A percentile compares a stretch with the other conserved stretches of the same genome.
These are phyloP conservation scores for Menidia beryllina DNA, from an alignment of 2,113 vertebrate genomes.

Conservation along the genomic window DNA sequence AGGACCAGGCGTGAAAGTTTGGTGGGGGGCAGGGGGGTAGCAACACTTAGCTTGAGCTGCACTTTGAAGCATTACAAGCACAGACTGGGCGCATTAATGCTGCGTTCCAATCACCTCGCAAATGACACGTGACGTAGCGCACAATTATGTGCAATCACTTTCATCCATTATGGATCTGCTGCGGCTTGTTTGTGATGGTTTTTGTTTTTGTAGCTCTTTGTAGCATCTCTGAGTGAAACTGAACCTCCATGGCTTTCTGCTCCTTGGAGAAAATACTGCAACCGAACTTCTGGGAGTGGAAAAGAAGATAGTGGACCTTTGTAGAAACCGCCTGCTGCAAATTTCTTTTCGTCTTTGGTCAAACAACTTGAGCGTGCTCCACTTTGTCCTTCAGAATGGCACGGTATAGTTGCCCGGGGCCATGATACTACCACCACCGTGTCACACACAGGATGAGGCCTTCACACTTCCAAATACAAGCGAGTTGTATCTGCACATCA, in stretches of 20 bases:
- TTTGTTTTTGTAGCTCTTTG: too few species aligned
- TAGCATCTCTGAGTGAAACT: too few species aligned
- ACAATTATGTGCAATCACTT: conserved; percentile 46
- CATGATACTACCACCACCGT: neutral
- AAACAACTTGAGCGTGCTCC: too few species aligned
- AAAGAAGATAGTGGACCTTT: too few species aligned
- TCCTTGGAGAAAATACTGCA: too few species aligned
- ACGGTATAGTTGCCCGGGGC: too few species aligned
- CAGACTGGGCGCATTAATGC: too few species aligned
- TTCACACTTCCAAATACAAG: too few species aligned
- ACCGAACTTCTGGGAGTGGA: neutral
- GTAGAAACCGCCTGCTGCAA: neutral
- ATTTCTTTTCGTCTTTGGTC: neutral
- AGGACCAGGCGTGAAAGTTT: neutral
- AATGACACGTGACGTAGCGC: conserved; percentile 22
- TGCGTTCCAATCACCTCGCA: conserved; percentile 13
- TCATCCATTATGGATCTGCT: conserved; percentile 48
- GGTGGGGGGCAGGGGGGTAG: neutral
- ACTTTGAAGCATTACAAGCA: conserved; percentile 27
- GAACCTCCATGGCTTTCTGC: too few species aligned
- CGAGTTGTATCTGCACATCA: too few species aligned
- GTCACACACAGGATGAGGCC: neutral
- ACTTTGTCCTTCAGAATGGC: too few species aligned
- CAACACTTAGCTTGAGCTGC: conserved; percentile 39
- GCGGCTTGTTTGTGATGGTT: neutral